A percentile compares a stretch with the other conserved stretches of the same genome.
Evolutionary conservation across 92 coral and sea anemone species (phyloP).

Genomic region (Actinostola sp.): DNA sequence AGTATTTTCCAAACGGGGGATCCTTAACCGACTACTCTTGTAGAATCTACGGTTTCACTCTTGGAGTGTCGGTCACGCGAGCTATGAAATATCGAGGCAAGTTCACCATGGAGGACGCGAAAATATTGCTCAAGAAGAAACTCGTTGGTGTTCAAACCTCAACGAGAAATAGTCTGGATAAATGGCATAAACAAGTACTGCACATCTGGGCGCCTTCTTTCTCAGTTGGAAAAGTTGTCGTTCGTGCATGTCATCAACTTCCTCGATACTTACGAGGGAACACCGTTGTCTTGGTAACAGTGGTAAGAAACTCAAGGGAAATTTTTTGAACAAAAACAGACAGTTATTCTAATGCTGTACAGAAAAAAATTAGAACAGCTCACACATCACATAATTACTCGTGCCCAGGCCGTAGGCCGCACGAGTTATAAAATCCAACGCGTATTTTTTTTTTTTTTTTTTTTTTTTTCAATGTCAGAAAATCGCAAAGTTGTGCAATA

Average conservation of each 20-base stretch:
- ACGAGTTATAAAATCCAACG: too few relatives aligned
- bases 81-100: conserved; percentile 84
- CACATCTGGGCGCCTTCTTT: conserved; percentile 77
- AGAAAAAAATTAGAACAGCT: not conserved
- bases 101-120: conserved; percentile 72
- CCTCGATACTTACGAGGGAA: conserved; percentile 60
- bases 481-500: too few relatives aligned
- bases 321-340: conserved; percentile 65
- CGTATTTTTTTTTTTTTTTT: too few relatives aligned
- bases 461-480: too few relatives aligned
- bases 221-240: conserved; percentile 44
- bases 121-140: conserved; percentile 55
- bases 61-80: conserved; percentile 86
- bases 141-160: conserved; percentile 67
- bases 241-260: conserved; percentile 44
- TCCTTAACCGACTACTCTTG: conserved; percentile 84
- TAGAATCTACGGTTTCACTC: conserved; percentile 57
- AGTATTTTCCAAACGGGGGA: conserved; percentile 79
- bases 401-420: too few relatives aligned
- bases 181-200: conserved; percentile 81
- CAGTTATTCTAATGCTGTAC: not conserved
- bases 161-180: conserved; percentile 71
- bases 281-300: conserved; percentile 78
- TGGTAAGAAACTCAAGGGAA: conserved; percentile 63
- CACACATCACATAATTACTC: too few relatives aligned